Percentiles rank a stretch among this genome's conserved stretches.
These are phyloP conservation scores for Crotalus horridus DNA, from an alignment of 2,113 vertebrate species.

Conservation along the genomic window DNA sequence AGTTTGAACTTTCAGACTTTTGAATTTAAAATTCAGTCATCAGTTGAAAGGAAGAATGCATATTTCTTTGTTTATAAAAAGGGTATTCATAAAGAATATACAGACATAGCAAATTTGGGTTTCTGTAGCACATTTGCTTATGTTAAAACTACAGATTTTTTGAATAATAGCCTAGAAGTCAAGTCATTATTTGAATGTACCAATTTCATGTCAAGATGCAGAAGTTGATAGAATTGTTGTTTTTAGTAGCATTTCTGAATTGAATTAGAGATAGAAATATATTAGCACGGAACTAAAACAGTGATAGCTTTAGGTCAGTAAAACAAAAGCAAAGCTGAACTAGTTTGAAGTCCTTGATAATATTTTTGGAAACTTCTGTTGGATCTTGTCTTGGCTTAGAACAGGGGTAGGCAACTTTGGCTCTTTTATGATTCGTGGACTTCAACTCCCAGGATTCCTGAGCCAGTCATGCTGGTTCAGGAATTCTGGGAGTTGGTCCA, in stretches of 20 bases:
- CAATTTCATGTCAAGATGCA: not conserved
- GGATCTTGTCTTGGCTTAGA: not conserved
- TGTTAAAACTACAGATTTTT: not conserved
- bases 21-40: not conserved
- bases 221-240: not conserved
- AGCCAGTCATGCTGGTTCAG: no score
- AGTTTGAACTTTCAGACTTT: not conserved
- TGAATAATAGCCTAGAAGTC: not conserved
- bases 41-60: not conserved
- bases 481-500: no score
- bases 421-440: no score
- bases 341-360: not conserved
- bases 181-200: not conserved
- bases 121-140: not conserved
- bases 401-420: not conserved
- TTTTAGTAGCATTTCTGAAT: not conserved
- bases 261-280: not conserved
- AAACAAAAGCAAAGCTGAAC: not conserved
- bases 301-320: not conserved
- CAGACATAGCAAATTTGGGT: not conserved
- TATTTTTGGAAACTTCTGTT: not conserved
- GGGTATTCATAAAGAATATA: not conserved
- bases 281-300: not conserved
- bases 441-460: no score
- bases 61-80: not conserved